Conservation (phyloP, 1,140 invertebrate species). For the Drosophila pandora region DNA sequence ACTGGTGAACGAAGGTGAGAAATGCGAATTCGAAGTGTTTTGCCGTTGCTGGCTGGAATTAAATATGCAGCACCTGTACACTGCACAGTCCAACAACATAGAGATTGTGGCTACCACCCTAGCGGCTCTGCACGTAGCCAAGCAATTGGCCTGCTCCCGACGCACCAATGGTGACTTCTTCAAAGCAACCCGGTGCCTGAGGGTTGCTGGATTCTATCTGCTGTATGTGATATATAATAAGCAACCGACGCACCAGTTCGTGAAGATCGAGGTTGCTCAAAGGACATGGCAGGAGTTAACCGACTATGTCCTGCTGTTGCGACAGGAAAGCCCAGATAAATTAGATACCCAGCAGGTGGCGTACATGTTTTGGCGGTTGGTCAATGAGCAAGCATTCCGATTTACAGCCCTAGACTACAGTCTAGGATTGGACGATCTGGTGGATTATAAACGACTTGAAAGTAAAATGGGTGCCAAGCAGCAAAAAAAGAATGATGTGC, state of each 20-base stretch:
- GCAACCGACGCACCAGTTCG: conserved; percentile 68
- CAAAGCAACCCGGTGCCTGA: conserved; percentile 28
- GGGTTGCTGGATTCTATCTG: conserved; percentile 64
- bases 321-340: background rate
- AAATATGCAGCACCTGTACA: conserved; percentile 65
- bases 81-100: conserved; percentile 56
- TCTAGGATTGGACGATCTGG: conserved; percentile 59
- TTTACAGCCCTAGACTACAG: conserved; percentile 66
- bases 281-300: conserved; percentile 57
- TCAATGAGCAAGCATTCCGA: conserved; percentile 61
- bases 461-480: conserved; percentile 9
- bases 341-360: conserved; percentile 53
- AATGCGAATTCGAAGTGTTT: conserved; percentile 54
- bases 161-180: conserved; percentile 49
- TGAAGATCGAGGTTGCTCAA: conserved; percentile 62
- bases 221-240: conserved; percentile 74
- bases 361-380: conserved; percentile 63
- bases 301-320: conserved; percentile 35
- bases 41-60: conserved; percentile 59
- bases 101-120: conserved; percentile 71
- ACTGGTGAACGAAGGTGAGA: conserved; percentile 13
- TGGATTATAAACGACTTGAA: conserved; percentile 63
- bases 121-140: conserved; percentile 64
- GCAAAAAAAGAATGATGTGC: background rate
- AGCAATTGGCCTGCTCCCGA: conserved; percentile 54